phyloP scores from a whole-genome alignment of 2,888 invertebrate species.

The Homarus gammarus region DNA sequence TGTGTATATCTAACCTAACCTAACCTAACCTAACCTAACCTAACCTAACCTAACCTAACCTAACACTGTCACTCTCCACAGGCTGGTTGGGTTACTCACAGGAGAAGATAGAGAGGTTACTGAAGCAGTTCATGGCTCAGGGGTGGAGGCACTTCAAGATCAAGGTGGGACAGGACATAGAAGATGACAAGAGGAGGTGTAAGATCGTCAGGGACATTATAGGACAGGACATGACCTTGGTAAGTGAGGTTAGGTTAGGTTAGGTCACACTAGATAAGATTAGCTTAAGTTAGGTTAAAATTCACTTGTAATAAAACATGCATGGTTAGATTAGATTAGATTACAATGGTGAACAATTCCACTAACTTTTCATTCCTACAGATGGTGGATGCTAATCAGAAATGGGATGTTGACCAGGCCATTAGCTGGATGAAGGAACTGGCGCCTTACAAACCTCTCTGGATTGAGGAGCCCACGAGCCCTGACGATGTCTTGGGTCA shows the following conservation, averaged over 20 bases:
- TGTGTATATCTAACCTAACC: background rate
- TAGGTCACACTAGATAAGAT: no score
- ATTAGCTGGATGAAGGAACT: conserved; percentile 91
- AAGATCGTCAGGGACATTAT: conserved; percentile 87
- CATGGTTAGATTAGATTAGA: no score
- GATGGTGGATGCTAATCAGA: conserved; percentile 94
- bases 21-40: background rate
- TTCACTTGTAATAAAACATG: no score
- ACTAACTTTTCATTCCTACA: conserved; percentile 78
- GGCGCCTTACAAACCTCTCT: conserved; percentile 86
- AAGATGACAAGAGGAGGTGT: conserved; percentile 88
- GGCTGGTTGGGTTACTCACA: conserved; percentile 94
- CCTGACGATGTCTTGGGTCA: conserved; percentile 95
- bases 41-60: background rate
- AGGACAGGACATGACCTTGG: conserved; percentile 87
- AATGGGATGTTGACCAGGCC: conserved; percentile 91
- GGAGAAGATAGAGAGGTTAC: conserved; percentile 85
- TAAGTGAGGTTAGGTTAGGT: conserved; percentile 79
- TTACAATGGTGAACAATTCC: no score
- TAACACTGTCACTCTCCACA: conserved; percentile 77
- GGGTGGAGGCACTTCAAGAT: conserved; percentile 92
- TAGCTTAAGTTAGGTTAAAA: background rate
- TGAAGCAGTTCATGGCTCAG: conserved; percentile 85
- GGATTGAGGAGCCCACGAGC: conserved; percentile 96
- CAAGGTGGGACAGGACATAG: conserved; percentile 90